Base-by-base conservation (phyloP, 35 echinoderm and acorn worm species). In the Lytechinus pictus region DNA sequence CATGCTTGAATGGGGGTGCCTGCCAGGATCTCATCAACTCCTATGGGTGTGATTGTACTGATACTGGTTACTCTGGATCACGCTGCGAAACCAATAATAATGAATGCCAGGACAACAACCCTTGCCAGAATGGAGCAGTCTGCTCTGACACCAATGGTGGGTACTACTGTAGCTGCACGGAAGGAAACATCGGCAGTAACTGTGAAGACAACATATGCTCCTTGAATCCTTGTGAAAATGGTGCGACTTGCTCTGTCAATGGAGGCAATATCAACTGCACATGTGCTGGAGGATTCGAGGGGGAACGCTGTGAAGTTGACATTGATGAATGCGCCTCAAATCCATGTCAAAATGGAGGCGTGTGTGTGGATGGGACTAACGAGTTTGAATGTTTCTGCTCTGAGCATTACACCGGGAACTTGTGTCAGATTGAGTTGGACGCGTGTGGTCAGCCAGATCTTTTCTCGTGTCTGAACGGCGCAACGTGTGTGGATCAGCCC, bases 221-320 rank as follows among this genome's bases (percentile, higher is more conserved):
- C 1, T 27, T 57, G 13, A 86, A 52, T n/a, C 95, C 97, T 2
- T 97, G 97, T 53, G 7, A 86, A 52, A 97, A 97, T 79, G 95
- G 95, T n/a, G 95, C 97, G 10, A 97, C 95, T 11, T 97, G 97
- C 55, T 92, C 11, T 79, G 21, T 54, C 61, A 24, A 57, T 58
- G 58, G n/a, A 27, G 9, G 13, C 89, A 94, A 16, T 97, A 93
- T 90, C 72, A 87, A 24, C 14, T 97, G 97, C 86, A 86, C 54
- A 0, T 97, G 97, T 93, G 97, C 92, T 4, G 87, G 94, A 11
- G 97, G 97, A 86, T 97, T 89, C 55, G 89, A 94, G 27, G 97
- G 97, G 14, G 54, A 94, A 9, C 52, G 66, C 71, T 97, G 97
- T 58, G 89, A 96, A 72, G 88, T 95, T 12, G 89, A 97, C 51